Percentiles rank a stretch among this genome's conserved stretches.
Evolutionary conservation across 2,888 invertebrate species (phyloP).

Genomic region (Microchrysa polita): DNA sequence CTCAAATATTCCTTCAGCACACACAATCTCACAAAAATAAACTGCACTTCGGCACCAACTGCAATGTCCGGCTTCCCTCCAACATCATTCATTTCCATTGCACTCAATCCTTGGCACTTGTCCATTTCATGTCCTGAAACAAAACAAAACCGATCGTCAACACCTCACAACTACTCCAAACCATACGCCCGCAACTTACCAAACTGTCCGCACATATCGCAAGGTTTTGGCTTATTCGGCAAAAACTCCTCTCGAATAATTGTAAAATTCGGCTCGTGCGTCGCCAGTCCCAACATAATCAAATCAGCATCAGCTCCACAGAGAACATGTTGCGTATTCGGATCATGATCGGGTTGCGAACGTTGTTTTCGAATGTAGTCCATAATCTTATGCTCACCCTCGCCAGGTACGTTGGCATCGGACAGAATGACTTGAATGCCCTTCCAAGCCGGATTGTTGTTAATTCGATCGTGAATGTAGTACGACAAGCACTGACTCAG

Average conservation of each 20-base stretch:
- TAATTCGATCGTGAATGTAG: constrained; percentile 68
- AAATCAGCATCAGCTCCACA: constrained; percentile 99
- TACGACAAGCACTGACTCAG: constrained; percentile 79
- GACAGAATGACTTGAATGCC: constrained; percentile 95
- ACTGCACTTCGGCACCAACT: constrained; percentile 81
- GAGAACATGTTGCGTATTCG: constrained; percentile 96
- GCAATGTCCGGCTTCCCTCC: constrained; percentile 65
- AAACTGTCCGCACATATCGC: constrained; percentile 91
- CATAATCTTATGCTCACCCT: constrained; percentile 99
- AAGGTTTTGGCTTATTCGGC: constrained; percentile 94
- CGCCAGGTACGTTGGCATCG: constrained; percentile 98
- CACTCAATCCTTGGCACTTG: constrained; percentile 82
- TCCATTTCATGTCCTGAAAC: constrained; percentile 84
- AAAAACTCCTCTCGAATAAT: constrained; percentile 99
- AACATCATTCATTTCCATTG: constrained; percentile 67
- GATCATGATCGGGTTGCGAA: constrained; percentile 94
- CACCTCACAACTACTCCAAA: neutral
- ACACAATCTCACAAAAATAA: constrained; percentile 92
- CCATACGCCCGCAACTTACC: constrained; percentile 63
- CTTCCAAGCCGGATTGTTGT: constrained; percentile 95
- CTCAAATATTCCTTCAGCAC: constrained; percentile 94
- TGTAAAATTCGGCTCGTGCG: constrained; percentile 98
- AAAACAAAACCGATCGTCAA: neutral
- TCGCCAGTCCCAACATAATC: constrained; percentile 97
- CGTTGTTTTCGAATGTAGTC: constrained; percentile 97